Conservation (phyloP, 2,113 vertebrate genomes). For the Melanerpes aurifrons region DNA sequence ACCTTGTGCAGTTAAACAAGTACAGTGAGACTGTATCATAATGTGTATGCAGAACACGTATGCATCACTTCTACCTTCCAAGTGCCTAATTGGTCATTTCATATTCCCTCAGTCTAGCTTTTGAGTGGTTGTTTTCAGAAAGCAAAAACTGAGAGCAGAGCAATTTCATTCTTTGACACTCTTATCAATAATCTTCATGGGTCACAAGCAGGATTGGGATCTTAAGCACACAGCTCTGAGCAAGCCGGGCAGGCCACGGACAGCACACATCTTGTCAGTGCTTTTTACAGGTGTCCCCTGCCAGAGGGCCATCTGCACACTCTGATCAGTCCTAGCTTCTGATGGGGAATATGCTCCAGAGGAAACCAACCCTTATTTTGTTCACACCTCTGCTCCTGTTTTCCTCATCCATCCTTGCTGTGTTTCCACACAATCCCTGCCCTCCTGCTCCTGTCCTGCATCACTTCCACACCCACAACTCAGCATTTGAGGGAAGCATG, state of each 20-base stretch:
- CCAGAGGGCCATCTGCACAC: background rate
- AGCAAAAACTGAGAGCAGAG: background rate
- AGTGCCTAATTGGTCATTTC: background rate
- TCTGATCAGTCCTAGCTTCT: background rate
- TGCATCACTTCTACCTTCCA: background rate
- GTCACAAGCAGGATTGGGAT: background rate
- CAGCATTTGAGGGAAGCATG: background rate
- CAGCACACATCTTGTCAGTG: background rate
- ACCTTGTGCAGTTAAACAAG: background rate
- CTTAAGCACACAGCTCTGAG: background rate
- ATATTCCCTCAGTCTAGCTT: background rate
- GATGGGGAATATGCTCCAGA: background rate
- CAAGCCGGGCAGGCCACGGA: accelerated
- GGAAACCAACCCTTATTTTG: background rate
- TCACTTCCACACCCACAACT: background rate
- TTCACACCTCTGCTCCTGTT: background rate
- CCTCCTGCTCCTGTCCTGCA: background rate
- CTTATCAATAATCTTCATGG: background rate
- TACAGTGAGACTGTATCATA: background rate
- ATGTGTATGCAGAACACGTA: accelerated
- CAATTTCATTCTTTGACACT: background rate
- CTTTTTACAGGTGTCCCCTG: background rate
- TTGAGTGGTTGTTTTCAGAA: background rate
- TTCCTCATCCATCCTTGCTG: background rate
- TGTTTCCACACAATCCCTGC: background rate